Base-by-base conservation (phyloP, 2,888 invertebrate genomes). In the Coenonympha arcania region DNA sequence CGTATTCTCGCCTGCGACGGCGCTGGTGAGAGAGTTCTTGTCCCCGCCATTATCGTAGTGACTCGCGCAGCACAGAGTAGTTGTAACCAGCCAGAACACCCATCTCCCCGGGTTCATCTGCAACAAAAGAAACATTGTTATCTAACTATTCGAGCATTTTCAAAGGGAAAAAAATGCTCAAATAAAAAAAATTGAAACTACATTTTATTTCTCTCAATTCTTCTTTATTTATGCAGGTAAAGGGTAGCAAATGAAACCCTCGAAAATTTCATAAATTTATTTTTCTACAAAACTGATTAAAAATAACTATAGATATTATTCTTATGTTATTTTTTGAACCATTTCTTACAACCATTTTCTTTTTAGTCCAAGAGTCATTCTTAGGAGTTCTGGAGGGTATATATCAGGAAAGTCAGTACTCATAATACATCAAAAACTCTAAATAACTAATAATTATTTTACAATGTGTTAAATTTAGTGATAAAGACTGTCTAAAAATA, bases 201-300 rank as follows among this genome's bases (percentile, higher is more conserved):
- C 86, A 83, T 63, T 73, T 79, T 62, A 63, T 73, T 80, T 82
- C 68, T 82, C 68, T 69, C 63, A 76, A 78, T 67, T 66, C 66
- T 66, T 76, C 82, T 86, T 86, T 86, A 86, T 86, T 84, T 65
- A 65, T 63, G 60, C 60, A 76, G 79, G 78, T 71, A 61, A 64
- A 72, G 67, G 77, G 74, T 63, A 65, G 78, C 71, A 86, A 86
- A 86, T 85, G 81, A 85, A 86, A 86, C 82, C 83, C 83, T 76
- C 79, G 64, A 51, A 67, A 69, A 64, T 76, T 76, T 67, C 62
- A 83, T 73, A 71, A 53, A 54, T 61, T 61, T 61, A 61, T 61
- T 59, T 49, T 34, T 54, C 49, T 53, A 61, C 41, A 55, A 50
- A 28, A 30, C 31, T n/a, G n/a, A n/a, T n/a, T n/a, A n/a, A n/a